These are phyloP conservation scores for Neotoma lepida DNA, from an alignment of 2,113 vertebrate species.

Conservation along the genomic window DNA sequence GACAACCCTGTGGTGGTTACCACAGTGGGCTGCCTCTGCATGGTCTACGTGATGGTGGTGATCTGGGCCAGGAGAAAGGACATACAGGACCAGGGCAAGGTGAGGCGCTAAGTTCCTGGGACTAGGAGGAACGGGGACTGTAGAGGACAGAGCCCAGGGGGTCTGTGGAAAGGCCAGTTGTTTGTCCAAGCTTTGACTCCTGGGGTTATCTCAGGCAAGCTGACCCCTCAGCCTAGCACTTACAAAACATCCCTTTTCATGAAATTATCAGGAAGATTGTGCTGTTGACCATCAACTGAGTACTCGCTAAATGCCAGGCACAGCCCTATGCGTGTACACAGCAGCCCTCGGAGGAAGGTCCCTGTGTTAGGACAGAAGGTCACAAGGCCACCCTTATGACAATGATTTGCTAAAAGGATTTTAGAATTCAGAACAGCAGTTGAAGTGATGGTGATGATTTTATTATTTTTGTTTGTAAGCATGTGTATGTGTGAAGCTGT, in stretches of 20 bases:
- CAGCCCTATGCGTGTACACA: not conserved
- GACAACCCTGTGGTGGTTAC: constrained; percentile 95
- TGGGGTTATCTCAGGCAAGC: not conserved
- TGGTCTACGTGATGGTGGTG: constrained; percentile 89
- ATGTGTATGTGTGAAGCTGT: not conserved
- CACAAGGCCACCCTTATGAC: not conserved
- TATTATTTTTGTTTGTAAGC: not conserved
- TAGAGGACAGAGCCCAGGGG: not conserved
- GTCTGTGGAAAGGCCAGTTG: not conserved
- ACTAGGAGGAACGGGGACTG: not conserved
- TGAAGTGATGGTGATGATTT: not conserved
- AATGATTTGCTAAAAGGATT: not conserved
- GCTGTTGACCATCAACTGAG: not conserved
- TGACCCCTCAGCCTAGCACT: not conserved
- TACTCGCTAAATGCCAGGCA: not conserved
- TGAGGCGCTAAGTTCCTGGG: constrained; percentile 72
- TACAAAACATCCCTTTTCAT: not conserved
- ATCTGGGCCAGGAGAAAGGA: constrained; percentile 96
- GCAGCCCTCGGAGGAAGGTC: not conserved
- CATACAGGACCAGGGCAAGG: constrained; percentile 92
- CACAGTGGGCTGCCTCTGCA: constrained; percentile 91
- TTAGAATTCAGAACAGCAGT: not conserved
- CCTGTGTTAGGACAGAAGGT: not conserved
- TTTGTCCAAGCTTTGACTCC: not conserved
- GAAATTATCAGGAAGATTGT: not conserved